phyloP scores from a whole-genome alignment of 2,888 invertebrate species.

The Eucera pruinosa region DNA sequence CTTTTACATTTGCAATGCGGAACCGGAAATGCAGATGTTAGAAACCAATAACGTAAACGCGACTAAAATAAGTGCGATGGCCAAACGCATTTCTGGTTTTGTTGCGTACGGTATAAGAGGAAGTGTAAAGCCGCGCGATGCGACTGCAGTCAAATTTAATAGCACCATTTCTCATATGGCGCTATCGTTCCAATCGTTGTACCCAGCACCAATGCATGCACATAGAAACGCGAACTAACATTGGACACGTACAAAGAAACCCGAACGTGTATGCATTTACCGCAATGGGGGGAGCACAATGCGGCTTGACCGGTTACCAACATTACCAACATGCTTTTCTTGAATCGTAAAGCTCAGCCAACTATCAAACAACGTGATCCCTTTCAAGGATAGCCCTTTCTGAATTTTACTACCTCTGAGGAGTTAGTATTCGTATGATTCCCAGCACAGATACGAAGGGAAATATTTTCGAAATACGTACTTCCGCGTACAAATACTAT shows the following conservation, averaged over 20 bases:
- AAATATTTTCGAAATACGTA: background rate
- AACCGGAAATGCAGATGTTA: too few relatives aligned
- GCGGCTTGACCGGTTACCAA: slow-evolving; percentile 53
- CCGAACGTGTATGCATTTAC: slow-evolving; percentile 29
- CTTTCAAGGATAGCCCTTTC: slow-evolving; percentile 29
- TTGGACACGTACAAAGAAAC: slow-evolving; percentile 1
- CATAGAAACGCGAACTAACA: background rate
- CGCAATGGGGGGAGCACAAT: slow-evolving; percentile 47
- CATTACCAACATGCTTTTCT: slow-evolving; percentile 39
- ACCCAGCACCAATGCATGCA: background rate
- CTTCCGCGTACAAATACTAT: background rate
- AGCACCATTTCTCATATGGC: slow-evolving; percentile 37
- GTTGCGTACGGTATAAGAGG: slow-evolving; percentile 2
- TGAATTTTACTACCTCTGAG: slow-evolving; percentile 9
- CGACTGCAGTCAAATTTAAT: slow-evolving; percentile 59
- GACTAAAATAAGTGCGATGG: background rate
- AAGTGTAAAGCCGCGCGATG: slow-evolving; percentile 30
- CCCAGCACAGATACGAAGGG: background rate
- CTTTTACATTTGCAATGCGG: too few relatives aligned
- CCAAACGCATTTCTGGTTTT: slow-evolving; percentile 13
- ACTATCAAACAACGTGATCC: slow-evolving; percentile 30
- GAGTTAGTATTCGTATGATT: background rate
- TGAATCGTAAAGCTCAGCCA: slow-evolving; percentile 39
- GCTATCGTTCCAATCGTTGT: slow-evolving; percentile 54
- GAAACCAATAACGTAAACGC: background rate